Percentiles rank a stretch among this genome's conserved stretches.
Conservation (phyloP, 2,113 vertebrate species). For the Quiscalus mexicanus region DNA sequence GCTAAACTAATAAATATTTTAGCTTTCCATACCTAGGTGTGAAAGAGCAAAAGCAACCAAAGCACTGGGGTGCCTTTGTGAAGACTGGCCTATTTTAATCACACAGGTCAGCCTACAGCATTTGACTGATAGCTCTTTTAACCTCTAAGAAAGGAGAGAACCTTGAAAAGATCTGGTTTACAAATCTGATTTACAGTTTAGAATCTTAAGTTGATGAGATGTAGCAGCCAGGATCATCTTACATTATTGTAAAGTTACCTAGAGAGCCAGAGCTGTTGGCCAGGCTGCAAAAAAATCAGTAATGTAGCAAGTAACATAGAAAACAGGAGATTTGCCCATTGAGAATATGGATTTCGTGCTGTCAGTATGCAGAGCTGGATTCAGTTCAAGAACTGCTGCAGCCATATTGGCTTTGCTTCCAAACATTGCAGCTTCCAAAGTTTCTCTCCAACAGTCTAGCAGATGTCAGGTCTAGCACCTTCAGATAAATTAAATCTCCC, state of each 20-base stretch:
- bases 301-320: not conserved
- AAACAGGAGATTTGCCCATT: not conserved
- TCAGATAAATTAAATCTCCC: not conserved
- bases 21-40: not conserved
- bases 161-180: not conserved
- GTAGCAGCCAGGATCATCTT: not conserved
- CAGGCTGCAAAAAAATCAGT: conserved; percentile 4
- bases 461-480: not conserved
- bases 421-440: not conserved
- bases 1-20: not conserved
- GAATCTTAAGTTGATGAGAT: not conserved
- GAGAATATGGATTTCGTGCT: not conserved
- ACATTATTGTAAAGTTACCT: not conserved
- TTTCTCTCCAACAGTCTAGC: not conserved
- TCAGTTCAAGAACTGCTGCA: conserved; percentile 10
- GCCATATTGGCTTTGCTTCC: conserved; percentile 10
- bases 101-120: not conserved
- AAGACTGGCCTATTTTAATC: not conserved
- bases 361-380: not conserved
- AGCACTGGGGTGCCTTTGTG: not conserved
- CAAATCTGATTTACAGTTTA: not conserved
- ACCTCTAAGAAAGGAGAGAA: not conserved
- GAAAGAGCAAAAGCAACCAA: not conserved
- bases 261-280: not conserved
- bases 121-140: not conserved